phyloP scores from a whole-genome alignment of 2,797 vertebrate genomes.

The Acanthopagrus latus region DNA sequence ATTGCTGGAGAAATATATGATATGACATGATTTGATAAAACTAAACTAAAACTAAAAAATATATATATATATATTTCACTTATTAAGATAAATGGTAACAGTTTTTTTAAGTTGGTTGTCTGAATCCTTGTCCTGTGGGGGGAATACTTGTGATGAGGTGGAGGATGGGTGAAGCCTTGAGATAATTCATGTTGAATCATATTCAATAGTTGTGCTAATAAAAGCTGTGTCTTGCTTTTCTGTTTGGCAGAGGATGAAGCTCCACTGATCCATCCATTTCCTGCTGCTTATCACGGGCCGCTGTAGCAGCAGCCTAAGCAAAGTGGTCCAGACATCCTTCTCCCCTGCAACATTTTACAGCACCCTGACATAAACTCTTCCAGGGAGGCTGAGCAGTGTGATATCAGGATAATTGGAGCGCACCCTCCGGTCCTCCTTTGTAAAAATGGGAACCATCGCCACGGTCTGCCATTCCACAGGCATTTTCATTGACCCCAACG shows the following conservation, averaged over 20 bases:
- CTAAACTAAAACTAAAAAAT: background rate
- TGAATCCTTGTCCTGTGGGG: background rate
- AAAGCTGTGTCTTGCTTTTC: conserved; percentile 11
- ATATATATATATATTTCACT: background rate
- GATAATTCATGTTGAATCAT: conserved; percentile 11
- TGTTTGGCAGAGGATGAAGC: background rate
- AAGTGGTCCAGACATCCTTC: background rate
- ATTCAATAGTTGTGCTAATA: background rate
- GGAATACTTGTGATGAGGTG: conserved; percentile 3
- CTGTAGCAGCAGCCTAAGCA: background rate
- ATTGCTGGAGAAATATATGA: background rate
- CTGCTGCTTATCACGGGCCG: background rate
- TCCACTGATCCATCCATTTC: background rate
- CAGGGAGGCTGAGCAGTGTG: no score
- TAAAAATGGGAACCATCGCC: no score
- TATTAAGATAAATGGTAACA: background rate
- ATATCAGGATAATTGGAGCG: no score
- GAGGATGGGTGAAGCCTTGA: background rate
- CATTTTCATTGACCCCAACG: no score
- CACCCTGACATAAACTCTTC: background rate
- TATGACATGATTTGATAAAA: background rate
- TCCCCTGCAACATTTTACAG: background rate
- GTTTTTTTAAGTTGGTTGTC: background rate
- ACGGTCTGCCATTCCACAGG: no score
- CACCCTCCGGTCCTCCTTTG: no score